phyloP scores from a whole-genome alignment of 2,797 vertebrate genomes.

The Lithobates sylvaticus region DNA sequence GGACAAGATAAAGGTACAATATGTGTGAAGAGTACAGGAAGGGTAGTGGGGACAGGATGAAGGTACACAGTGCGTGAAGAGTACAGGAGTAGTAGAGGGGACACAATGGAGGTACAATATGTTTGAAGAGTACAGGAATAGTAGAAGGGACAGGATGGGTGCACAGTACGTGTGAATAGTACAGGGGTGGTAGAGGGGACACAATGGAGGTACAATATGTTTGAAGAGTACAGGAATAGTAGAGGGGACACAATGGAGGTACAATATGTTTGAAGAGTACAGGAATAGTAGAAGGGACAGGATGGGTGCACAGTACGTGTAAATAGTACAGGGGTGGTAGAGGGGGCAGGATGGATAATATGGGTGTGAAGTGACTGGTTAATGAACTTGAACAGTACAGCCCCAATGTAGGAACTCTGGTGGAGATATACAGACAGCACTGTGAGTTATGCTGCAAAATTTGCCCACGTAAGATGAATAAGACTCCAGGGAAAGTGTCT shows the following conservation, averaged over 20 bases:
- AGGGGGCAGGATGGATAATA: background rate
- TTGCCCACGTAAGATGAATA: too few species aligned
- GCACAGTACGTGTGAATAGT: background rate
- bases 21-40: background rate
- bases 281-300: background rate
- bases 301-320: background rate
- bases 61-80: background rate
- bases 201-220: background rate
- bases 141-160: background rate
- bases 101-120: background rate
- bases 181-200: background rate
- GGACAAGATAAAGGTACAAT: too few species aligned
- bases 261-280: too few species aligned
- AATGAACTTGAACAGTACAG: background rate
- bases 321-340: background rate
- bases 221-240: background rate
- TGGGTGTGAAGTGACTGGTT: too few species aligned
- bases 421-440: background rate
- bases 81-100: background rate
- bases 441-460: background rate
- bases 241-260: background rate
- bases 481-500: conserved; percentile 9
- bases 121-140: conserved; percentile 2
- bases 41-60: too few species aligned
- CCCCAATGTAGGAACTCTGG: too few species aligned